A percentile compares a stretch with the other conserved stretches of the same genome.
These are phyloP conservation scores for Phylloscopus whistleri DNA, from an alignment of 2,113 vertebrate genomes.

Conservation along the genomic window DNA sequence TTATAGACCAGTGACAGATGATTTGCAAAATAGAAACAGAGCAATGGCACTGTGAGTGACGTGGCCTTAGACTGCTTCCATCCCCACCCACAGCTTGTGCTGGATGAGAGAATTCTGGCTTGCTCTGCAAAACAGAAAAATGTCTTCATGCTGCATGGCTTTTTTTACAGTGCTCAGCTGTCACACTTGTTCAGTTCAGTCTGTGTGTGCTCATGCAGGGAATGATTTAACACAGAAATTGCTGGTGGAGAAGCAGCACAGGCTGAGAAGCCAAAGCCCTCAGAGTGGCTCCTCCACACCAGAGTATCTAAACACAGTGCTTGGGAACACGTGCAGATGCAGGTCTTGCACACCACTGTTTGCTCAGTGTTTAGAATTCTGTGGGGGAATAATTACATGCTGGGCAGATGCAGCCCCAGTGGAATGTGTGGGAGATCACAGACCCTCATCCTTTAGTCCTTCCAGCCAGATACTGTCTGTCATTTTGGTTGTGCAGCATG, in stretches of 20 bases:
- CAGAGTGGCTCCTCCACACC: background rate
- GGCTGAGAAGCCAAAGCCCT: background rate
- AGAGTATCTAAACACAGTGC: background rate
- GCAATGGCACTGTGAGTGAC: background rate
- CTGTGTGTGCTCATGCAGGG: background rate
- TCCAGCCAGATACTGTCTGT: background rate
- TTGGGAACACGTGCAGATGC: background rate
- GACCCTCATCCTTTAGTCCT: background rate
- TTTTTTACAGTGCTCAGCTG: background rate
- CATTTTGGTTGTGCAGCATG: background rate
- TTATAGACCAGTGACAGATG: background rate
- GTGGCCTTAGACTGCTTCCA: background rate
- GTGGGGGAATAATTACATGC: background rate
- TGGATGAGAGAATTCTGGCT: background rate
- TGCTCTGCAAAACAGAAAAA: background rate
- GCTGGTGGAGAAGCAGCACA: background rate
- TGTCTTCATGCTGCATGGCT: background rate
- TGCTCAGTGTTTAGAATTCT: background rate
- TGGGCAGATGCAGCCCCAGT: background rate
- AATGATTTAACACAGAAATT: background rate
- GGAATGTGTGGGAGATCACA: background rate
- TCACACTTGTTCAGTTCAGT: background rate
- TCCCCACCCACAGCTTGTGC: background rate
- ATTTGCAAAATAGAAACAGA: background rate
- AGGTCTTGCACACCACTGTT: fast-evolving